Conservation (phyloP, 1,140 invertebrate species). For the Augochlora pura region DNA sequence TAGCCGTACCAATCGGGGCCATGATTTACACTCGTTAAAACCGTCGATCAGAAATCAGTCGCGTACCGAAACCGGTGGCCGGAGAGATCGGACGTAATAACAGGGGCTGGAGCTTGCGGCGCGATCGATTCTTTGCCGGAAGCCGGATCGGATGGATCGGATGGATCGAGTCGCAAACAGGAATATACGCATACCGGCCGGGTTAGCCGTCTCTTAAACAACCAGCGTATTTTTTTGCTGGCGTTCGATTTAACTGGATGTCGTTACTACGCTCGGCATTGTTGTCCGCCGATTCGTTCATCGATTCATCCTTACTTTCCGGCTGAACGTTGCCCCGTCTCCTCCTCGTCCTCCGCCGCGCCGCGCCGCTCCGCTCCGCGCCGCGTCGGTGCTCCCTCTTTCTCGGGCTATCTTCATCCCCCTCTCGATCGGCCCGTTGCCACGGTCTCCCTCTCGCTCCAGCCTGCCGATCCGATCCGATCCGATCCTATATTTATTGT, state of each 20-base stretch:
- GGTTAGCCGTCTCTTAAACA: conserved; percentile 57
- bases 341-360: conserved; percentile 18
- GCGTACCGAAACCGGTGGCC: conserved; percentile 6
- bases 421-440: conserved; percentile 26
- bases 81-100: conserved; percentile 19
- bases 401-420: conserved; percentile 30
- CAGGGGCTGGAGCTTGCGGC: background rate
- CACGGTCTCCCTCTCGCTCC: background rate
- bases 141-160: conserved; percentile 17
- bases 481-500: conserved; percentile 77
- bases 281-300: conserved; percentile 70
- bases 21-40: conserved; percentile 4
- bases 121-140: conserved; percentile 35
- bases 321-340: conserved; percentile 21
- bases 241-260: conserved; percentile 74
- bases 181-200: conserved; percentile 25
- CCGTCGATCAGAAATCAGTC: conserved; percentile 5
- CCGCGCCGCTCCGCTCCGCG: no score
- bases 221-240: conserved; percentile 67
- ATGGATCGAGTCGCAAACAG: conserved; percentile 1
- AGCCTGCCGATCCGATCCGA: conserved; percentile 48
- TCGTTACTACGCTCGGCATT: conserved; percentile 76
- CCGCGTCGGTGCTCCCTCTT: conserved; percentile 18
- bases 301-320: conserved; percentile 64
- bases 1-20: background rate